Percentiles rank a stretch among this genome's conserved stretches.
phyloP scores from a whole-genome alignment of 1,140 invertebrate genomes.

The Thalassaphorura encarpata region DNA sequence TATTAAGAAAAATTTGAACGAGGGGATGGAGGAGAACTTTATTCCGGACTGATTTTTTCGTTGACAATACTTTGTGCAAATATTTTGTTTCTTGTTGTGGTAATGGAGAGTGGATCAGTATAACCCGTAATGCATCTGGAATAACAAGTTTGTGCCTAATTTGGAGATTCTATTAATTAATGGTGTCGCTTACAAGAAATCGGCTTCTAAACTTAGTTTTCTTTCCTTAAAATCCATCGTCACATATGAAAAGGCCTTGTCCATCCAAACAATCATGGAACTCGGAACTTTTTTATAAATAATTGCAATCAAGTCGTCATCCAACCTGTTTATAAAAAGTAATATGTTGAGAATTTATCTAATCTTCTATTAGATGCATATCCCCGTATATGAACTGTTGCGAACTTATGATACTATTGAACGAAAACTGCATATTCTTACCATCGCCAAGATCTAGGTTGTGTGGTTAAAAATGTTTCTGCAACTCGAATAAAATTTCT shows the following conservation, averaged over 20 bases:
- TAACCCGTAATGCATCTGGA: constrained; percentile 13
- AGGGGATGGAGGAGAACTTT: constrained; percentile 15
- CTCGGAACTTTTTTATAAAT: constrained; percentile 15
- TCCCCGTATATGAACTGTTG: neutral
- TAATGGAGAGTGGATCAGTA: neutral
- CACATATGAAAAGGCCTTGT: constrained; percentile 16
- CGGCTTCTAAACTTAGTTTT: constrained; percentile 10
- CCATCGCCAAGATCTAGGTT: neutral
- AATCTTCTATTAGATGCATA: neutral
- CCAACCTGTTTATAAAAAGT: too few relatives aligned
- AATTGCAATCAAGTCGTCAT: constrained; percentile 11
- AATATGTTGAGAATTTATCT: too few relatives aligned
- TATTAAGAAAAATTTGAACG: constrained; percentile 16
- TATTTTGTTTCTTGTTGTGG: constrained; percentile 18
- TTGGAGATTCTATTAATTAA: neutral
- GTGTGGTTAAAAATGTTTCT: constrained; percentile 7
- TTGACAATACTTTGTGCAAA: constrained; percentile 5
- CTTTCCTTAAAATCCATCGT: constrained; percentile 17
- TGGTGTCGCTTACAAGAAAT: constrained; percentile 9
- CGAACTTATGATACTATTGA: neutral
- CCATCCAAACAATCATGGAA: constrained; percentile 18
- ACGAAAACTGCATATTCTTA: neutral
- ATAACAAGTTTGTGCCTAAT: too few relatives aligned
- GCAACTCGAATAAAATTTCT: constrained; percentile 3
- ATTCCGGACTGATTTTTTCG: constrained; percentile 9